phyloP scores from a whole-genome alignment of 2,113 vertebrate genomes.

The Oxyura jamaicensis region DNA sequence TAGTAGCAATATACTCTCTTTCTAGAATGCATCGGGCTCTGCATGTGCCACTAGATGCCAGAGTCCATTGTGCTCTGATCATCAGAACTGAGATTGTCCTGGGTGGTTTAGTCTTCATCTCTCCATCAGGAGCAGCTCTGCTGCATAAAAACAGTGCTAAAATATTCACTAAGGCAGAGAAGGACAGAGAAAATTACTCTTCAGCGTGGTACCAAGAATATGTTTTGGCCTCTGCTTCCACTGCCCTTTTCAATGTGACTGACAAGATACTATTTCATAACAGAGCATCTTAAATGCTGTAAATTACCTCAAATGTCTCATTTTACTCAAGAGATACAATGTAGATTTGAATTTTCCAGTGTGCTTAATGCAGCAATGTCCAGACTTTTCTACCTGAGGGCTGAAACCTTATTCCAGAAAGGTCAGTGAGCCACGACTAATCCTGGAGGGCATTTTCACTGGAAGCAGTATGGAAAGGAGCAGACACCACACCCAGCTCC shows the following conservation, averaged over 20 bases:
- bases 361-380: not conserved
- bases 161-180: not conserved
- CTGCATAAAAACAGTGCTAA: not conserved
- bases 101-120: not conserved
- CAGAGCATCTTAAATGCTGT: not conserved
- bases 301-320: not conserved
- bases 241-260: not conserved
- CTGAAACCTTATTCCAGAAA: not conserved
- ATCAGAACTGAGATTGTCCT: not conserved
- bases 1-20: accelerated
- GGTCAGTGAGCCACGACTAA: not conserved
- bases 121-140: not conserved
- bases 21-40: not conserved
- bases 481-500: not conserved
- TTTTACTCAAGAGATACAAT: not conserved
- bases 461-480: not conserved
- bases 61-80: not conserved
- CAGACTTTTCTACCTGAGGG: not conserved
- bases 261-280: not conserved
- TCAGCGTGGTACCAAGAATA: not conserved
- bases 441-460: not conserved
- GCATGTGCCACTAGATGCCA: not conserved
- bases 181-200: not conserved
- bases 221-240: not conserved
- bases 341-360: not conserved